Evolutionary conservation across 2,888 invertebrate genomes (phyloP), one percentile per base, ranked within the genome.

Genomic region (Lepeophtheirus nordmannii): DNA sequence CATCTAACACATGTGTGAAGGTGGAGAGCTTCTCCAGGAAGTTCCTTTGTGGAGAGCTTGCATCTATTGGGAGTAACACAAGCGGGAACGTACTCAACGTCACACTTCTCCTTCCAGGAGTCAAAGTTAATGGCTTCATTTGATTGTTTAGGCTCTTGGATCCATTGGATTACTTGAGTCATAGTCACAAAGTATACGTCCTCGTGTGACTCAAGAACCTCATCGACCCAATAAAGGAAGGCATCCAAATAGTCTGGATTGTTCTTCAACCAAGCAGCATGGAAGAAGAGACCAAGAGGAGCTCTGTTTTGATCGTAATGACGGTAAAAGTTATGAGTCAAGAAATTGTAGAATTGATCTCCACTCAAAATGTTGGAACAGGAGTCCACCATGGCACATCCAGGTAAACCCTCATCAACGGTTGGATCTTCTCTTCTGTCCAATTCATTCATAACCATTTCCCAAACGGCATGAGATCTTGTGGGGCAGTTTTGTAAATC

Each of bases 121-220:
- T 91, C 90, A 77, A 92, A 92, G 80, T 85, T 89, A 81, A 89
- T 89, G 63, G 86, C 85, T 76, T 90, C 89, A 67, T 83, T 80
- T 71, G 87, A 75, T 14, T 89, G 89, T 68, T 87, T 81, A 59
- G 91, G 91, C 75, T 89, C 89, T 74, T 92, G 92, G 74, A 92
- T 89, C 92, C 92, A 92, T 74, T 91, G 91, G 71, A 92, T 90
- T 10, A 90, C 90, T 70, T 75, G 75, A n/a, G 91, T 91, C 90
- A 90, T 91, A 68, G 91, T 92, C 17, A 89, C 88, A 75, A 92
- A 92, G 78, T 89, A 92, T 11, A 91, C 91, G 74, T 92, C 92
- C 71, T 87, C 87, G 79, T 89, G 88, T 70, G 85, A 86, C 71
- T 82, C 79, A 46, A 89, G 78, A 68, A 89, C 82, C 77, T 92